phyloP scores from a whole-genome alignment of 2,888 invertebrate genomes.

The Cephus runcator region DNA sequence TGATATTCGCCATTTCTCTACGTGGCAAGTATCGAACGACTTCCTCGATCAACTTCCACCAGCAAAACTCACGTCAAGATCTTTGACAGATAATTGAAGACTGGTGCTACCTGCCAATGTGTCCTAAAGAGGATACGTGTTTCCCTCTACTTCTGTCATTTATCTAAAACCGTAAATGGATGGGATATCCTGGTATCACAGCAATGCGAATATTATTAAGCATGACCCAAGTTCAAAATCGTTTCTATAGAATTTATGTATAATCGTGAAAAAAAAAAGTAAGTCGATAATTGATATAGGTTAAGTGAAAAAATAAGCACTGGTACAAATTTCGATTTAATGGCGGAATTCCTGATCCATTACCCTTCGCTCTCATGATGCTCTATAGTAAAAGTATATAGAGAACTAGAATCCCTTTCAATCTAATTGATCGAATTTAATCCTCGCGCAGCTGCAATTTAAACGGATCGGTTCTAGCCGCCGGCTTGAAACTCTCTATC shows the following conservation, averaged over 20 bases:
- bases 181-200: neutral
- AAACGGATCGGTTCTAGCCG: slow-evolving; percentile 20
- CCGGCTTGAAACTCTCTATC: slow-evolving; percentile 32
- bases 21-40: neutral
- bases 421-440: slow-evolving; percentile 34
- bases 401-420: neutral
- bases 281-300: neutral
- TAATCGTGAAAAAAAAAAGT: neutral
- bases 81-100: neutral
- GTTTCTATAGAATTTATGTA: neutral
- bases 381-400: neutral
- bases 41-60: neutral
- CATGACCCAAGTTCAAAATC: neutral
- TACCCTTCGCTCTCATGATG: neutral
- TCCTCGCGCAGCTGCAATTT: slow-evolving; percentile 22
- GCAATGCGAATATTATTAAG: neutral
- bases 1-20: neutral
- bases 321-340: neutral
- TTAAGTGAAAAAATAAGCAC: neutral
- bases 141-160: neutral
- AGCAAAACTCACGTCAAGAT: neutral
- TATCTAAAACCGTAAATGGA: neutral
- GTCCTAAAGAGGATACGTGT: neutral
- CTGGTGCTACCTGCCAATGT: neutral
- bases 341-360: neutral